A percentile compares a stretch with the other conserved stretches of the same genome.
Conservation (phyloP, 2,113 vertebrate genomes). For the Casuarius casuarius region DNA sequence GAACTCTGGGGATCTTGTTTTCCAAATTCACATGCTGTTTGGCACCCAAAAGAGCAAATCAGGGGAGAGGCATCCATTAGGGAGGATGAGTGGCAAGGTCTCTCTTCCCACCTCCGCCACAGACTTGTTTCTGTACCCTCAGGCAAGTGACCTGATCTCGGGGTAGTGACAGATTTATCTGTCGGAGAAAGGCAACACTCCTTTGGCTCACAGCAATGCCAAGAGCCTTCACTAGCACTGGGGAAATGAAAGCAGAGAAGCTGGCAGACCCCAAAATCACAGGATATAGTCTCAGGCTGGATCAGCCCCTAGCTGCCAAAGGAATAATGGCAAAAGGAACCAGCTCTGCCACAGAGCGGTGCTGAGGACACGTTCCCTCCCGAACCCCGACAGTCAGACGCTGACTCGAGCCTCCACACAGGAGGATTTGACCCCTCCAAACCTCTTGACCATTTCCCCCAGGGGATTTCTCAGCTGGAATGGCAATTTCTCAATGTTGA, state of each 20-base stretch:
- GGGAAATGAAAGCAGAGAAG: not conserved
- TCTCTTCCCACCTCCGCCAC: too few species aligned
- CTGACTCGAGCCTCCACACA: fast-evolving
- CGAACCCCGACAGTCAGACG: not conserved
- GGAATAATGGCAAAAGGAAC: not conserved
- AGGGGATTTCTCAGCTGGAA: not conserved
- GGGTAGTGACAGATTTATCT: not conserved
- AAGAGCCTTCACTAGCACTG: not conserved
- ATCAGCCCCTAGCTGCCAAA: not conserved
- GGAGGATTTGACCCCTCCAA: not conserved
- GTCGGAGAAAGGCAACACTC: not conserved
- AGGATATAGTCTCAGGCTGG: not conserved
- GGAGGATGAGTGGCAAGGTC: fast-evolving
- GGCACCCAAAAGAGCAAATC: not conserved
- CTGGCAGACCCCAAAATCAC: not conserved
- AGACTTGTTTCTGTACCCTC: too few species aligned
- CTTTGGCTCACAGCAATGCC: not conserved
- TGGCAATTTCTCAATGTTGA: not conserved
- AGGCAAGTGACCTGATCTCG: too few species aligned
- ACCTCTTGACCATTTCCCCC: not conserved
- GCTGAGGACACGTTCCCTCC: not conserved
- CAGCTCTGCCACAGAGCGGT: fast-evolving
- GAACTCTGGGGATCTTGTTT: not conserved
- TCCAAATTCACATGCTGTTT: fast-evolving
- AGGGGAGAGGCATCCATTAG: not conserved